Percentiles rank a stretch among this genome's conserved stretches.
phyloP scores from a whole-genome alignment of 2,797 vertebrate genomes.

The Loriculus beryllinus region DNA sequence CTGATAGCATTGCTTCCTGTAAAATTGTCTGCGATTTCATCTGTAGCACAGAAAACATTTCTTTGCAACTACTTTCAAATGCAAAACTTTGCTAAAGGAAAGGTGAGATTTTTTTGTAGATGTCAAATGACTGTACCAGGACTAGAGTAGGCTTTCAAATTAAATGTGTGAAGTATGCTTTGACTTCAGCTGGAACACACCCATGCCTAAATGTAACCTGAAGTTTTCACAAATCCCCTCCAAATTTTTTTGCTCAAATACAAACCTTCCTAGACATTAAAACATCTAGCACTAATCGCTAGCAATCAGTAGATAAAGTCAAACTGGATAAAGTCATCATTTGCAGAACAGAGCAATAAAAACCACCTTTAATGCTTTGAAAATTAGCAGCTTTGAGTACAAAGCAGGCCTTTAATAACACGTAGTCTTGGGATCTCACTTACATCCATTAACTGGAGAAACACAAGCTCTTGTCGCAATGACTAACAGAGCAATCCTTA shows the following conservation, averaged over 20 bases:
- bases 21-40: not conserved
- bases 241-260: not conserved
- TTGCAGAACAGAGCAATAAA: not conserved
- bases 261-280: not conserved
- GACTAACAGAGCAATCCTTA: not conserved
- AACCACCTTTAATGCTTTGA: not conserved
- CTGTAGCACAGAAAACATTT: not conserved
- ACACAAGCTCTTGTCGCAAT: not conserved
- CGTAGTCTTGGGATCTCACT: rapidly evolving
- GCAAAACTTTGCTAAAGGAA: not conserved
- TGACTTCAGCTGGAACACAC: not conserved
- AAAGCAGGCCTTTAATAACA: not conserved
- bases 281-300: not conserved
- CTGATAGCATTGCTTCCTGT: not conserved
- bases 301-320: not conserved
- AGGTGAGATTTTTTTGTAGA: not conserved
- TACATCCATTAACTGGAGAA: rapidly evolving
- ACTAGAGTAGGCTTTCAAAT: not conserved
- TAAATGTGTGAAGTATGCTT: not conserved
- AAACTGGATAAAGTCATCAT: not conserved
- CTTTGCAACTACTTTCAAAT: not conserved
- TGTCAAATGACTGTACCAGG: not conserved
- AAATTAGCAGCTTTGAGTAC: not conserved
- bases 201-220: not conserved
- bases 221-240: not conserved